Evolutionary conservation across 2,113 vertebrate species (phyloP).

Genomic region (Phylloscopus whistleri): DNA sequence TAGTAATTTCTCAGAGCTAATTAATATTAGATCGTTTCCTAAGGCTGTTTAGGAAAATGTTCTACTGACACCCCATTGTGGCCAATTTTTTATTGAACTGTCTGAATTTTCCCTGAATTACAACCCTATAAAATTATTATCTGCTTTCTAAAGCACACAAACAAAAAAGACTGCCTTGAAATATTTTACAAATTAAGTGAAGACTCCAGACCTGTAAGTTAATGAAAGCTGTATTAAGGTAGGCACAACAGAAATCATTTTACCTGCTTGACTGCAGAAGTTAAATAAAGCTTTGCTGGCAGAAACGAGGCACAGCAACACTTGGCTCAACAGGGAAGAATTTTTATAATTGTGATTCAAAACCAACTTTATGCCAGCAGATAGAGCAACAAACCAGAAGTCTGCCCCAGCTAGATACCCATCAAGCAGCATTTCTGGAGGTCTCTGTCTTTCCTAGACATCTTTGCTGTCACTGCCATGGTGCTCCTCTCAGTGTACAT

Average conservation of each 20-base stretch:
- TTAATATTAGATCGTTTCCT: not conserved
- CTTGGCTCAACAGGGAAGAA: not conserved
- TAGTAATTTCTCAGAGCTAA: not conserved
- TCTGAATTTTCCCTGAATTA: not conserved
- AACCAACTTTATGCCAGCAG: not conserved
- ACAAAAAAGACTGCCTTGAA: not conserved
- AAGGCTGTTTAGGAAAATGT: not conserved
- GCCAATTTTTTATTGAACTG: not conserved
- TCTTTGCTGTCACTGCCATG: not conserved
- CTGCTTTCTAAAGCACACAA: not conserved
- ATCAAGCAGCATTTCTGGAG: not conserved
- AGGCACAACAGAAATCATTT: not conserved
- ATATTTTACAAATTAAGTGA: not conserved
- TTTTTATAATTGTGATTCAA: not conserved
- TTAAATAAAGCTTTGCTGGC: not conserved
- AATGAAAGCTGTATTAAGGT: not conserved
- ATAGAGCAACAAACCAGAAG: not conserved
- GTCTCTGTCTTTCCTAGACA: not conserved
- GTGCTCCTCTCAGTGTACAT: rapidly evolving
- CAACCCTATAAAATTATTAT: not conserved
- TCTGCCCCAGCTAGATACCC: not conserved
- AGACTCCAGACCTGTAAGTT: not conserved
- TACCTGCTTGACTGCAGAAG: not conserved
- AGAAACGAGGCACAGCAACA: not conserved
- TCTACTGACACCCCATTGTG: not conserved